Evolutionary conservation across 35 echinoderm and acorn worm species (phyloP).

Genomic region (Nesometra sesokonis): DNA sequence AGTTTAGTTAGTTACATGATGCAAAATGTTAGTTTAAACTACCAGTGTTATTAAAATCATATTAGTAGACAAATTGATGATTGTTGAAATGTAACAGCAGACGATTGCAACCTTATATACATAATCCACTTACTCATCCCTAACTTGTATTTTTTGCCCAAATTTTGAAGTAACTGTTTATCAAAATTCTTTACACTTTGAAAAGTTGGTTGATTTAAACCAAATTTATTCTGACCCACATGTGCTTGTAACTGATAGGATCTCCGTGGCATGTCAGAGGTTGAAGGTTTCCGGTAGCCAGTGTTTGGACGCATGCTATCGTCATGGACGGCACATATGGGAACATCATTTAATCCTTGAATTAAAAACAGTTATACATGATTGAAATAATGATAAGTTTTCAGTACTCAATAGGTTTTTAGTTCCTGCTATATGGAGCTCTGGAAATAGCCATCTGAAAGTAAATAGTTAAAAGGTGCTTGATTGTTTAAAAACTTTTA

Average conservation of each 20-base stretch:
- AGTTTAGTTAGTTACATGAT: too few species aligned
- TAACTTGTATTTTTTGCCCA: conserved; percentile 28
- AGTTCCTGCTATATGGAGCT: too few species aligned
- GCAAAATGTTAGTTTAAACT: too few species aligned
- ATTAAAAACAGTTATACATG: neutral
- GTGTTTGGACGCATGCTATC: conserved; percentile 52
- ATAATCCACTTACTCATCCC: conserved; percentile 70
- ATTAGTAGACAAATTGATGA: neutral
- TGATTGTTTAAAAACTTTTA: too few species aligned
- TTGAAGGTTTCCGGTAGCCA: conserved; percentile 20
- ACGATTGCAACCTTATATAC: neutral
- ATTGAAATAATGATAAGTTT: neutral
- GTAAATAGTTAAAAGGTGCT: too few species aligned
- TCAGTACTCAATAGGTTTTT: too few species aligned
- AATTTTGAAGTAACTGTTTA: neutral
- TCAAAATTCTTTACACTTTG: neutral
- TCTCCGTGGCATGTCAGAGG: neutral
- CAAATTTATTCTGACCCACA: neutral
- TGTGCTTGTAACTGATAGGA: neutral
- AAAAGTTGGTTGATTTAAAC: neutral
- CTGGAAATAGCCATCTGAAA: too few species aligned
- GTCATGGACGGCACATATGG: conserved; percentile 91
- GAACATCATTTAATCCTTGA: conserved; percentile 73
- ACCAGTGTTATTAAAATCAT: neutral
- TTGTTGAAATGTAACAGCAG: neutral